These are phyloP conservation scores for Alexandromys fortis DNA, from an alignment of 2,113 vertebrate species.

Conservation along the genomic window DNA sequence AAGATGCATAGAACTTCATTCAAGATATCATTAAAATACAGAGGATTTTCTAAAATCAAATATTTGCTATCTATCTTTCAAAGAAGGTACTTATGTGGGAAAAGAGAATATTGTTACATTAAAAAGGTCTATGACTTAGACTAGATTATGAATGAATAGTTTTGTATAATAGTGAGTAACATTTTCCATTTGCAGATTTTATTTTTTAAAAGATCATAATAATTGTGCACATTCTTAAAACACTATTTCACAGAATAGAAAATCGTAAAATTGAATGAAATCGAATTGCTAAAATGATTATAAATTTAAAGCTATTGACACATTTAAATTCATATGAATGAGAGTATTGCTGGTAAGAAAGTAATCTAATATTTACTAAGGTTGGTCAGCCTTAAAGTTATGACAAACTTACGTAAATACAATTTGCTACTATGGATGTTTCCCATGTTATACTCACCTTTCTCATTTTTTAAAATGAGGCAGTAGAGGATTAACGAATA, in stretches of 20 bases:
- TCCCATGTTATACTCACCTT: background rate
- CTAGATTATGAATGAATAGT: background rate
- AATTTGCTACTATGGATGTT: background rate
- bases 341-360: background rate
- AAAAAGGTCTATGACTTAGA: background rate
- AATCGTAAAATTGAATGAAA: background rate
- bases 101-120: background rate
- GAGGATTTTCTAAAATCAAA: slow-evolving; percentile 23
- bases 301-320: background rate
- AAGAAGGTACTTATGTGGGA: background rate
- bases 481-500: background rate
- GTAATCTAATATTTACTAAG: background rate
- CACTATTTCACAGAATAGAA: background rate
- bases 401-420: background rate
- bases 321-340: background rate
- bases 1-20: background rate
- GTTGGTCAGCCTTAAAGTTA: background rate
- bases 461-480: background rate
- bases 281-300: background rate
- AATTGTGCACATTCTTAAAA: background rate
- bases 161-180: background rate
- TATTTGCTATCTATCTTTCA: background rate
- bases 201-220: background rate
- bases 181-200: background rate
- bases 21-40: background rate